These are phyloP conservation scores for Drosophila teissieri DNA, from an alignment of 1,140 invertebrate species.

Conservation along the genomic window DNA sequence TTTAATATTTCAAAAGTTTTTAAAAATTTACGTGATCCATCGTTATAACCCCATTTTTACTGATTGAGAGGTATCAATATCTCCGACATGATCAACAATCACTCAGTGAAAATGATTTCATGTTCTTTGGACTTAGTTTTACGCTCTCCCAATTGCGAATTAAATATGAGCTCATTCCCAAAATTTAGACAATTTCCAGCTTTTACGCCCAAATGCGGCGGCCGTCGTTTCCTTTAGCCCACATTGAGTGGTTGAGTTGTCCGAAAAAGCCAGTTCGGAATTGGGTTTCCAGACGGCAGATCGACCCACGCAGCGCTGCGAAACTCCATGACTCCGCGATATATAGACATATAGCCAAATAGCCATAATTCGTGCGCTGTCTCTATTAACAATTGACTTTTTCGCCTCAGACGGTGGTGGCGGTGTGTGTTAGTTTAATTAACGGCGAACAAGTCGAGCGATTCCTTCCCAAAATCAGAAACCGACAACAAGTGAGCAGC, in stretches of 20 bases:
- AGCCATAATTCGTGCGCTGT: conserved; percentile 28
- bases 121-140: conserved; percentile 36
- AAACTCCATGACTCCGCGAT: conserved; percentile 38
- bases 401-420: conserved; percentile 25
- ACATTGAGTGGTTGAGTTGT: conserved; percentile 56
- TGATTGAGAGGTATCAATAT: conserved; percentile 10
- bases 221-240: conserved; percentile 73
- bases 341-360: not conserved
- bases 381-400: conserved; percentile 46
- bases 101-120: conserved; percentile 35
- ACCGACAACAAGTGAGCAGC: conserved; percentile 31
- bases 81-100: conserved; percentile 36
- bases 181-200: conserved; percentile 56
- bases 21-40: not conserved
- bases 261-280: conserved; percentile 59
- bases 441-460: conserved; percentile 63
- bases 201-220: conserved; percentile 77
- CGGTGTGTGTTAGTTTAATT: conserved; percentile 67
- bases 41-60: not conserved
- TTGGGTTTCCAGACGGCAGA: conserved; percentile 69
- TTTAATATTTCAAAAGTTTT: too few species aligned
- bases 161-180: conserved; percentile 72
- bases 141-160: conserved; percentile 53
- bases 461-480: conserved; percentile 40
- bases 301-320: conserved; percentile 30